Base-by-base conservation (phyloP, 2,888 invertebrate genomes). In the Drosophila meridionalis region DNA sequence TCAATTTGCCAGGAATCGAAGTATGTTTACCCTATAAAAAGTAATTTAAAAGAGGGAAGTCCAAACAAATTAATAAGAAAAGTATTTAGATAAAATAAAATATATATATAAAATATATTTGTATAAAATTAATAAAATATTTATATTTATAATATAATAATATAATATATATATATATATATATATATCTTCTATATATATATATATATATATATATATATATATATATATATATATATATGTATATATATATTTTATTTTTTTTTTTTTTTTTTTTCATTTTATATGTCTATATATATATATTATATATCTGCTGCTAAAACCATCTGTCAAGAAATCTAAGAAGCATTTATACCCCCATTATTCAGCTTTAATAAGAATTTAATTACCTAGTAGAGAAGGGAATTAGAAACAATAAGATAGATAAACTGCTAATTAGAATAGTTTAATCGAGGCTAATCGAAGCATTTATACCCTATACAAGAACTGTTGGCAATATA, bases 11-110 rank as follows among this genome's bases (percentile, higher is more conserved):
- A 28, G 7, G 9, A 32, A 63, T 36, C 74, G 66, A 48, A 47
- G 28, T 26, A 11, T 28, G 20, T 26, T 50, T 65, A 73, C 76
- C 52, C 76, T 76, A 20, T 38, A 38, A 36, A 36, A n/a, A 32
- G n/a, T 4, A 0, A 9, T 2, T 50, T 2, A 20, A 52, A 20
- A 11, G 12, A 20, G 34, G 34, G 6, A 34, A 34, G 6, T 11
- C 6, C 34, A 20, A 2, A 3, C 32, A 34, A 11, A 32, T 20
- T 5, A 20, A 20, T 9, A 30, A 3, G n/a, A 5, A 9, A 32
- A 9, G 3, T 7, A 47, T 14, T 42, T 20, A 20, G 20, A 20
- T 20, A 20, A 20, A 20, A 20, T 20, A 20, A 7, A 14, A 14
- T 14, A 12, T 42, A n/a, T 45, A 26, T 45, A 11, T 1, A 2